Conservation (phyloP, 92 coral and sea anemone genomes). For the Parazoanthus darwini region DNA sequence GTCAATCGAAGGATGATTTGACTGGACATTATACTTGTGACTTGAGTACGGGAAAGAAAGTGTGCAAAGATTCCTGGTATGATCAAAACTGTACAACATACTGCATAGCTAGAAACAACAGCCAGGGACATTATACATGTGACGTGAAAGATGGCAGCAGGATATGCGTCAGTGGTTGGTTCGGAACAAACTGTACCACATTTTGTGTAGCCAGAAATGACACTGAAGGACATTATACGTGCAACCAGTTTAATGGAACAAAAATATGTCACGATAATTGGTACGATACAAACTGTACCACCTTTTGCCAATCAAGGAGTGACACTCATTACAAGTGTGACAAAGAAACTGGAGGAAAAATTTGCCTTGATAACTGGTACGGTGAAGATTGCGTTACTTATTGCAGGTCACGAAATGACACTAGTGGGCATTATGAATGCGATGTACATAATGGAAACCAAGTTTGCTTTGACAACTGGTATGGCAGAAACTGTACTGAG, state of each 20-base stretch:
- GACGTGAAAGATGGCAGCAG: constrained; percentile 49
- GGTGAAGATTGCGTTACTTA: constrained; percentile 56
- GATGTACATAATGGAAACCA: constrained; percentile 43
- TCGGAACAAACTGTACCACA: constrained; percentile 50
- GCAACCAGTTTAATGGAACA: constrained; percentile 49
- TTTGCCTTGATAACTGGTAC: constrained; percentile 77
- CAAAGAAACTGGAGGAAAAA: constrained; percentile 50
- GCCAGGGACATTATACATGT: constrained; percentile 70
- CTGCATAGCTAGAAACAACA: constrained; percentile 51
- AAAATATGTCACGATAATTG: constrained; percentile 67
- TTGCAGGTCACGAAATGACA: constrained; percentile 59
- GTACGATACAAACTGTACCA: constrained; percentile 67
- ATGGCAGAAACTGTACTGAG: constrained; percentile 37
- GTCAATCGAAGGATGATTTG: constrained; percentile 33
- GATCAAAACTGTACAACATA: constrained; percentile 54
- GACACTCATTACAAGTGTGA: constrained; percentile 60
- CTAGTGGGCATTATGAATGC: constrained; percentile 58
- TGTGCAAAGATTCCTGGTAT: constrained; percentile 71
- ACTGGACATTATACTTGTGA: constrained; percentile 63
- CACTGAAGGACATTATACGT: constrained; percentile 47
- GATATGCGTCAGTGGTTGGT: constrained; percentile 38
- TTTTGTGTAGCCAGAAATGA: constrained; percentile 54
- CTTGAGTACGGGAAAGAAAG: constrained; percentile 49
- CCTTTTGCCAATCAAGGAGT: constrained; percentile 48
- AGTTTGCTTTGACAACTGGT: constrained; percentile 40